Evolutionary conservation across 1,140 invertebrate genomes (phyloP), one percentile per base, ranked within the genome.

Genomic region (Cylas formicarius): DNA sequence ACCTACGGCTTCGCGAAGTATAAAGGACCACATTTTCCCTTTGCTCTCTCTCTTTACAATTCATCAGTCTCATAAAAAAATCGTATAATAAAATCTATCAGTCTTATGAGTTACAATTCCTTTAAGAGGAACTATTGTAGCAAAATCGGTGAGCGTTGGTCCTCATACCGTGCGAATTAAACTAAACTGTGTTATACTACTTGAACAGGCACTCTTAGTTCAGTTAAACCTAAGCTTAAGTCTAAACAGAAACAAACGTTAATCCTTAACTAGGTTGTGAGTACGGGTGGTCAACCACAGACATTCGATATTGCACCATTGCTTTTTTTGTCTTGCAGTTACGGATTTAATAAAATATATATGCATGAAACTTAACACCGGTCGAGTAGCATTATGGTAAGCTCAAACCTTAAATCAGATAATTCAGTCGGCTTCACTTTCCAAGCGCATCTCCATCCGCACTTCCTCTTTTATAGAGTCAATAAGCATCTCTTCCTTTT

Each of bases 251-350:
- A 20, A 26, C 14, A 31, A 20, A 31, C 18, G 23, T 50, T 46
- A 45, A 39, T 19, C 21, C 36, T 50, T 54, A 52, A 53, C 37
- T 39, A 11, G 29, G 33, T 51, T 50, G 43, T 65, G 61, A 62
- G 63, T 65, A 63, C 61, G 61, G 58, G 54, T 51, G 51, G 53
- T 49, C 49, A 50, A 61, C 59, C 57, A 61, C 59, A 61, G 57
- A 53, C 47, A 54, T 48, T 26, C 54, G 48, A 62, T 65, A 66
- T 66, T 66, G 63, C 63, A 66, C 63, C 57, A 54, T 61, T 60
- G 53, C 45, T 50, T 53, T n/a, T 5, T 9, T n/a, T 29, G 13
- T 7, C 23, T n/a, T 38, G 46, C 39, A 56, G 45, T 53, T 55
- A 53, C 41, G 51, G 55, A 36, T 31, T 40, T 43, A 57, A 60